Evolutionary conservation across 2,888 invertebrate species (phyloP), one percentile per base, ranked within the genome.

Genomic region (Aspidiotus rigidus): DNA sequence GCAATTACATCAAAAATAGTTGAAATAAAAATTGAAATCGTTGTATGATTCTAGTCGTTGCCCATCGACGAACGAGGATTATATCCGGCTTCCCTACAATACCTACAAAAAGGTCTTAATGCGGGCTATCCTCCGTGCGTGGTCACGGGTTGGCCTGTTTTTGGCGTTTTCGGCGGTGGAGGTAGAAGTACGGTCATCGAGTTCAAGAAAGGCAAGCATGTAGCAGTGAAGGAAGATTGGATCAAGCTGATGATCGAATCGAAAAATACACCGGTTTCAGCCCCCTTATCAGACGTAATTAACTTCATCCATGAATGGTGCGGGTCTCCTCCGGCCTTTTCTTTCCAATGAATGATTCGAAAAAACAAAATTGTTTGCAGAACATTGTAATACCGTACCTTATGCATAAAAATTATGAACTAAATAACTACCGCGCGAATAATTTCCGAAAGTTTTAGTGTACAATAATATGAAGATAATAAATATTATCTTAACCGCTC

Each of bases 171-270:
- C 82, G 81, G 81, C 63, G 80, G 81, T 80, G 72, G 69, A 7
- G 69, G 69, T n/a, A 70, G 70, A 61, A 69, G 70, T 59, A 7
- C 55, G 11, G 55, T 70, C 2, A 64, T 71, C 7, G 64, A 66
- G 39, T 71, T 71, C 28, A 70, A 70, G 57, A 71, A 63, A 40
- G 71, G 60, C n/a, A 69, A 71, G 75, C 8, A 72, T 75, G 7
- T 71, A 77, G 93, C 94, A 0, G 91, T 91, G 78, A 89, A 94
- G 74, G 95, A 96, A 77, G 90, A 91, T 76, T 98, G 96, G 95
- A 90, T 93, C 74, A 93, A 93, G 74, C 81, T 90, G 61, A 83
- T 87, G 53, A 88, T 89, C 79, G 88, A 89, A 5, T 86, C 90
- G 0, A 90, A 93, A 77, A 85, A 87, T 78, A 82, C 74, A 56